phyloP scores from a whole-genome alignment of 2,888 invertebrate species.

The Drosophila imparisetae region DNA sequence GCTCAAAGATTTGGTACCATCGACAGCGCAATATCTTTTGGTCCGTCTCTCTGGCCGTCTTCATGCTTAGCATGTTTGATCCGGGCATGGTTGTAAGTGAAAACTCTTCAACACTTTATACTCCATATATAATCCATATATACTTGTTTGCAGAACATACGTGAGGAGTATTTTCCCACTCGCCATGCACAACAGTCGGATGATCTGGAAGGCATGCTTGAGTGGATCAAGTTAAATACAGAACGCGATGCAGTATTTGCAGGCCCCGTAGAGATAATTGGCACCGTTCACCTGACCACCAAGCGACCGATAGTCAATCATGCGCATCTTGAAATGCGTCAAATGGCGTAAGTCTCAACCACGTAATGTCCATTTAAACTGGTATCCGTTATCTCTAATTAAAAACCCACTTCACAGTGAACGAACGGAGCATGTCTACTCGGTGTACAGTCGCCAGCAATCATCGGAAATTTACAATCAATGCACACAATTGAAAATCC shows the following conservation, averaged over 20 bases:
- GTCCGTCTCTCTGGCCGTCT: constrained; percentile 84
- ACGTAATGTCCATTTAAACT: background rate
- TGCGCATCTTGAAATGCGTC: constrained; percentile 93
- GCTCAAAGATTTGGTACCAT: constrained; percentile 87
- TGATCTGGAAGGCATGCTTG: constrained; percentile 90
- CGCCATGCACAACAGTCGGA: constrained; percentile 87
- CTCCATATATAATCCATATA: background rate
- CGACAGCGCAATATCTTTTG: constrained; percentile 84
- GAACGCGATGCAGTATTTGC: constrained; percentile 90
- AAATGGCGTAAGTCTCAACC: constrained; percentile 87
- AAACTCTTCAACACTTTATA: background rate
- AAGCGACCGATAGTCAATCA: constrained; percentile 92
- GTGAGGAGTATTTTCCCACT: constrained; percentile 85
- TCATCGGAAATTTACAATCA: constrained; percentile 89
- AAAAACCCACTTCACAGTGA: constrained; percentile 85
- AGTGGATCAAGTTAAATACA: constrained; percentile 90
- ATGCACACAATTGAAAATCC: constrained; percentile 88
- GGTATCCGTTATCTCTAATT: constrained; percentile 4
- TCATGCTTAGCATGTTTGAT: constrained; percentile 85
- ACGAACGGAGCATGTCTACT: constrained; percentile 92
- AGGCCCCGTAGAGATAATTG: constrained; percentile 93
- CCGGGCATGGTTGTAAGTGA: constrained; percentile 81
- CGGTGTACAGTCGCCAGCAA: constrained; percentile 91
- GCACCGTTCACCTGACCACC: constrained; percentile 91
- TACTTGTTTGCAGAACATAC: constrained; percentile 75